Conservation (phyloP, 30 jellyfish, hydroid and myxozoan genomes). For the Hydractinia symbiolongicarpus region DNA sequence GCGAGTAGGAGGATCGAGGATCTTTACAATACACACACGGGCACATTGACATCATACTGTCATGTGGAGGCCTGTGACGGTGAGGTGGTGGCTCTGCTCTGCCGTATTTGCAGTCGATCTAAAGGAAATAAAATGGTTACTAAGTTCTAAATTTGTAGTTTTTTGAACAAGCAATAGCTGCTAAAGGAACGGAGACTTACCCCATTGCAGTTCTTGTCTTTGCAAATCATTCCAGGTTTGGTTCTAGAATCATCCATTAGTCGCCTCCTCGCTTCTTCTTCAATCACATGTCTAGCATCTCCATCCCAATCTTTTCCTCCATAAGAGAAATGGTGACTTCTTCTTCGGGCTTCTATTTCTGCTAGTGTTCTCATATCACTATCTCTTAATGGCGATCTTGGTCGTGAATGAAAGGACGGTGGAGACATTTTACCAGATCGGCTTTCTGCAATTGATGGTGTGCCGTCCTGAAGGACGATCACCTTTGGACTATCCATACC, state of each 20-base stretch:
- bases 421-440: conserved; percentile 63
- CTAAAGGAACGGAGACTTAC: conserved; percentile 4
- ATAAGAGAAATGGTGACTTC: conserved; percentile 53
- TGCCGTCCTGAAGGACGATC: conserved; percentile 83
- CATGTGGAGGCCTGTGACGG: conserved; percentile 24
- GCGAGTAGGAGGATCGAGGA: conserved; percentile 23
- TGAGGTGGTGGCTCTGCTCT: conserved; percentile 10
- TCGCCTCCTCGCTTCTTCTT: conserved; percentile 54
- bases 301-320: conserved; percentile 95
- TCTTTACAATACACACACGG: conserved; percentile 42
- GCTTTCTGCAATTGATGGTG: conserved; percentile 57
- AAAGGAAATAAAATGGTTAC: neutral
- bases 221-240: conserved; percentile 13
- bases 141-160: neutral
- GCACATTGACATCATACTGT: conserved; percentile 21
- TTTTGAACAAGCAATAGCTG: neutral
- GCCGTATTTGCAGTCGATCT: conserved; percentile 32
- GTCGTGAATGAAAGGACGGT: conserved; percentile 38
- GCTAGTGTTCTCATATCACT: conserved; percentile 53
- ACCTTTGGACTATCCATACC: conserved; percentile 89
- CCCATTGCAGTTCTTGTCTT: conserved; percentile 56
- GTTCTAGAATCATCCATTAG: conserved; percentile 4
- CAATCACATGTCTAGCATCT: conserved; percentile 81
- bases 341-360: conserved; percentile 48
- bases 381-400: conserved; percentile 58